Evolutionary conservation across 2,113 vertebrate species (phyloP).

Genomic region (Rissa tridactyla): DNA sequence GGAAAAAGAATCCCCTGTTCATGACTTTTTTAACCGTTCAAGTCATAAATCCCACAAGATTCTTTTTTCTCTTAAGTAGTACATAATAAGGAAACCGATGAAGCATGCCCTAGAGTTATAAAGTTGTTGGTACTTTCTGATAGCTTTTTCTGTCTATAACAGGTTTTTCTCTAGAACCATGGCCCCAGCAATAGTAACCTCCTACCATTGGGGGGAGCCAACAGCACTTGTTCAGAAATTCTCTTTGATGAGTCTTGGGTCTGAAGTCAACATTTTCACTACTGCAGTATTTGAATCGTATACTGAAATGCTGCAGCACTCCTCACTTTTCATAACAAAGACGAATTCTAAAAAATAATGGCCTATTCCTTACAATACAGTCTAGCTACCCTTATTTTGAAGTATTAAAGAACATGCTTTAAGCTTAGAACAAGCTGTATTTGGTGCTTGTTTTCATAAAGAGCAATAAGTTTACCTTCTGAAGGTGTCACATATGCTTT

Average conservation of each 20-base stretch:
- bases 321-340: background rate
- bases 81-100: background rate
- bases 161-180: background rate
- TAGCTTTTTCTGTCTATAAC: background rate
- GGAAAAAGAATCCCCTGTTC: background rate
- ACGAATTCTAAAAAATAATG: background rate
- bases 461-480: background rate
- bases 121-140: background rate
- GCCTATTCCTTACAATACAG: background rate
- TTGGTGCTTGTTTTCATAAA: background rate
- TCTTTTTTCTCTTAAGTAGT: background rate
- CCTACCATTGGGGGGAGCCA: conserved; percentile 12
- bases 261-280: background rate
- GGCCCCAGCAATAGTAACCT: background rate
- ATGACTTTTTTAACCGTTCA: background rate
- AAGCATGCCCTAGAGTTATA: background rate
- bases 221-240: background rate
- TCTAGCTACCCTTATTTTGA: background rate
- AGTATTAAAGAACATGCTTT: background rate
- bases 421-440: background rate
- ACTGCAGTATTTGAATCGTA: background rate
- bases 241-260: background rate
- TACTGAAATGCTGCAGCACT: background rate
- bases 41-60: background rate
- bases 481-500: background rate